Conservation (phyloP, 1,140 invertebrate genomes). For the Solenopsis invicta region DNA sequence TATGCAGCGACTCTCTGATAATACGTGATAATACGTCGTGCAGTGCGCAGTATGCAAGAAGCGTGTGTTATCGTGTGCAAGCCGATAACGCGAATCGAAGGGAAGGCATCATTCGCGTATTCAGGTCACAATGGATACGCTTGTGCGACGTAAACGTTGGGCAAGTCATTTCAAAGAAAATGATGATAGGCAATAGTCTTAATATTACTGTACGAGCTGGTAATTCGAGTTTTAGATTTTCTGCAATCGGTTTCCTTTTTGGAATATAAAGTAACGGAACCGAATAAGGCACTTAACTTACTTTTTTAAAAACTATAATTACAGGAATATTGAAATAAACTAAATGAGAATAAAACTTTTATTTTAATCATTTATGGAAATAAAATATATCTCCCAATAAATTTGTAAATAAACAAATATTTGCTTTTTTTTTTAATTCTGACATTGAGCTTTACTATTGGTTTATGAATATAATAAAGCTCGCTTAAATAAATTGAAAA, state of each 20-base stretch:
- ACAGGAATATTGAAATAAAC: too few species aligned
- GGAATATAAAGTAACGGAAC: background rate
- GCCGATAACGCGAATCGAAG: slow-evolving; percentile 23
- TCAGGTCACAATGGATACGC: background rate
- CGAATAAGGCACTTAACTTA: too few species aligned
- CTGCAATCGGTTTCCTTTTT: background rate
- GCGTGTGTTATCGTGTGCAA: slow-evolving; percentile 28
- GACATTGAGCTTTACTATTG: too few species aligned
- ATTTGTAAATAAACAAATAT: too few species aligned
- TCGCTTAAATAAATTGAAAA: too few species aligned
- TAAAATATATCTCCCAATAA: too few species aligned
- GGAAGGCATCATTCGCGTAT: background rate
- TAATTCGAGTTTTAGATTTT: background rate
- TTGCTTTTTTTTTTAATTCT: too few species aligned
- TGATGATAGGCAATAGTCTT: background rate
- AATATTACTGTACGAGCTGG: background rate
- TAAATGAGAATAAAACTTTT: too few species aligned
- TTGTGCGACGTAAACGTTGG: background rate
- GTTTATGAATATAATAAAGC: too few species aligned
- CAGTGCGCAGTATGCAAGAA: slow-evolving; percentile 12
- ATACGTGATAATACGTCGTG: slow-evolving; percentile 14
- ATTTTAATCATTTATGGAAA: too few species aligned
- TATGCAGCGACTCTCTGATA: slow-evolving; percentile 1
- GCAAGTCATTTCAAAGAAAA: background rate
- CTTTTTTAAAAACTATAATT: too few species aligned